phyloP scores from a whole-genome alignment of 2,113 vertebrate genomes.

The Acrocephalus kingi region DNA sequence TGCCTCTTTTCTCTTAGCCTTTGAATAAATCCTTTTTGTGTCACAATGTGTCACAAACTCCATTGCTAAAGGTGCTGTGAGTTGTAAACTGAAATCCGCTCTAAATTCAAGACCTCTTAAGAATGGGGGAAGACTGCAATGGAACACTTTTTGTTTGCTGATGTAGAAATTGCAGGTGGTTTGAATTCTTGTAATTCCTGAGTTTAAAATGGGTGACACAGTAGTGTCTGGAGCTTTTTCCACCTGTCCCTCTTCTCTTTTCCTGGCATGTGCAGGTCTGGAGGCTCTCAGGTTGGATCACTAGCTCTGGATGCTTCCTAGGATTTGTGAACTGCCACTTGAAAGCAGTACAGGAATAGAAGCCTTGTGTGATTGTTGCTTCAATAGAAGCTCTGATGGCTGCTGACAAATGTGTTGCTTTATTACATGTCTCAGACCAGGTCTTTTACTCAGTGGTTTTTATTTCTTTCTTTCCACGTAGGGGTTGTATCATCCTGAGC shows the following conservation, averaged over 20 bases:
- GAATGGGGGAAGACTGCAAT: background rate
- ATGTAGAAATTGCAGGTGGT: background rate
- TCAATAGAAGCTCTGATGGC: background rate
- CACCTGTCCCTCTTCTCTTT: background rate
- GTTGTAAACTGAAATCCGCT: background rate
- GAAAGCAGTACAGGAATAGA: background rate
- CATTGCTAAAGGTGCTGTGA: background rate
- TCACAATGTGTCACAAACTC: background rate
- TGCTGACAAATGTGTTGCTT: background rate
- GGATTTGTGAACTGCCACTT: background rate
- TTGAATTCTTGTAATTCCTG: background rate
- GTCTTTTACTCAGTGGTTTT: background rate
- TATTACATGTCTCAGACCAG: background rate
- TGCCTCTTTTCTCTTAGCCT: background rate
- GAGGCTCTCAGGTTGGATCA: background rate
- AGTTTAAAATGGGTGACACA: background rate
- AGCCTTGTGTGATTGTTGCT: background rate
- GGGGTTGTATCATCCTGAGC: constrained; percentile 1
- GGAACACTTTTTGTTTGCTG: background rate
- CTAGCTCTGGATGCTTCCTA: background rate
- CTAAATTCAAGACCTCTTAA: background rate
- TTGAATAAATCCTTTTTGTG: background rate
- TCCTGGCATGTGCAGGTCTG: background rate
- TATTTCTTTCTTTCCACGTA: background rate
- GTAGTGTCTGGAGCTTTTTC: background rate